Evolutionary conservation across 2,113 vertebrate species (phyloP).

Genomic region (Mungos mungo): DNA sequence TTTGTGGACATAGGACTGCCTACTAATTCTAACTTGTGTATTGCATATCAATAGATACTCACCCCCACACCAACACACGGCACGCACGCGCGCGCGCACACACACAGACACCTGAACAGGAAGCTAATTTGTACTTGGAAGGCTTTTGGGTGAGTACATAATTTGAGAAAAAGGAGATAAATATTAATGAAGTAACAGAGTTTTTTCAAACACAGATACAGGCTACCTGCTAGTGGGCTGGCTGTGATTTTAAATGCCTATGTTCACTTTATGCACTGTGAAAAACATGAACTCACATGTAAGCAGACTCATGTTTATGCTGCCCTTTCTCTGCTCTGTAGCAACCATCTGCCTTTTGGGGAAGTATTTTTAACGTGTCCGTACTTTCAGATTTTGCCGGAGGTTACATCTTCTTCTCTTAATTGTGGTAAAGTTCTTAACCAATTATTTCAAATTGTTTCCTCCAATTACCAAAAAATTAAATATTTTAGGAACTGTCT

Average conservation of each 20-base stretch:
- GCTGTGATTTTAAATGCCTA: not conserved
- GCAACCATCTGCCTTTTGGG: not conserved
- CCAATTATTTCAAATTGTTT: not conserved
- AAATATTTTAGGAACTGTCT: not conserved
- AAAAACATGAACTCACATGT: not conserved
- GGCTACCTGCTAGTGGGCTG: not conserved
- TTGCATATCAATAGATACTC: not conserved
- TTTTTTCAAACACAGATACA: not conserved
- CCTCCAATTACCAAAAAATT: conserved; percentile 16
- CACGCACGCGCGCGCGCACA: not conserved
- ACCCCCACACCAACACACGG: not conserved
- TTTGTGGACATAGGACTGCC: not conserved
- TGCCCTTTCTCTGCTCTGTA: not conserved
- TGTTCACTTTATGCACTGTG: not conserved
- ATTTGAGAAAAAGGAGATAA: conserved; percentile 16
- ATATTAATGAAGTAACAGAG: not conserved
- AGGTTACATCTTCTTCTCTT: not conserved
- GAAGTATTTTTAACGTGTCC: not conserved
- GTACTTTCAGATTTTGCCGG: not conserved
- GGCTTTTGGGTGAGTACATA: not conserved
- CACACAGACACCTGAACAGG: not conserved
- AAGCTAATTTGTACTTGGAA: not conserved
- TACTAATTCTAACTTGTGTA: not conserved
- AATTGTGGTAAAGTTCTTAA: not conserved
- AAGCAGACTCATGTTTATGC: not conserved